Evolutionary conservation across 2,113 vertebrate genomes (phyloP).

Genomic region (Opisthocomus hoazin): DNA sequence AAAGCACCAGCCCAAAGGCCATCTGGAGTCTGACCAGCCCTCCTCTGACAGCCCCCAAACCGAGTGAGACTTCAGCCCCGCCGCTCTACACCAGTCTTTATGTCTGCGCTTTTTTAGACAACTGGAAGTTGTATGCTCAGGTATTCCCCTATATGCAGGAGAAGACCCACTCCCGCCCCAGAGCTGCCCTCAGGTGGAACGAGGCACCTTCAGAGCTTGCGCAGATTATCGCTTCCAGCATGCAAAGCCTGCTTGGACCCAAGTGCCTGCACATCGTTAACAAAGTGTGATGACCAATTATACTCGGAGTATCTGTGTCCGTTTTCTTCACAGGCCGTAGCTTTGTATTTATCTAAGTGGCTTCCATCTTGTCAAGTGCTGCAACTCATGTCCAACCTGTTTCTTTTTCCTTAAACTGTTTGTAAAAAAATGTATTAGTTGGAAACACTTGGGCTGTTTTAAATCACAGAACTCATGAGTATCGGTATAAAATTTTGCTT

Average conservation of each 20-base stretch:
- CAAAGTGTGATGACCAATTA: background rate
- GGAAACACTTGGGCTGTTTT: background rate
- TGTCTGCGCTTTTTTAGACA: background rate
- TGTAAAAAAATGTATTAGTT: background rate
- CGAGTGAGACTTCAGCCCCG: background rate
- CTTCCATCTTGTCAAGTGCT: background rate
- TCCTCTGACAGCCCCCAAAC: background rate
- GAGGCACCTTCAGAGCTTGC: background rate
- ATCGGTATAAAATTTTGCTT: background rate
- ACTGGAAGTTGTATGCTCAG: background rate
- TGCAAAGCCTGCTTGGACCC: background rate
- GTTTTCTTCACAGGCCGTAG: background rate
- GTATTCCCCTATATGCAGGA: background rate
- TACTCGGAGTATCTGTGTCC: background rate
- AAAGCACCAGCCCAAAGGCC: background rate
- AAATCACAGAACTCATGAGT: background rate
- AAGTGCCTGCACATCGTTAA: background rate
- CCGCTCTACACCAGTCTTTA: background rate
- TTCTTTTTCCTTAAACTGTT: background rate
- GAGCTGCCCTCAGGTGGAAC: background rate
- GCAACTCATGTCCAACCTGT: background rate
- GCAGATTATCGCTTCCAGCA: background rate
- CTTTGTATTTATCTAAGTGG: background rate
- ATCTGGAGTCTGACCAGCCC: background rate
- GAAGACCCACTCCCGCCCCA: background rate